Conservation (phyloP, 2,888 invertebrate genomes). For the Melanostoma scalare region DNA sequence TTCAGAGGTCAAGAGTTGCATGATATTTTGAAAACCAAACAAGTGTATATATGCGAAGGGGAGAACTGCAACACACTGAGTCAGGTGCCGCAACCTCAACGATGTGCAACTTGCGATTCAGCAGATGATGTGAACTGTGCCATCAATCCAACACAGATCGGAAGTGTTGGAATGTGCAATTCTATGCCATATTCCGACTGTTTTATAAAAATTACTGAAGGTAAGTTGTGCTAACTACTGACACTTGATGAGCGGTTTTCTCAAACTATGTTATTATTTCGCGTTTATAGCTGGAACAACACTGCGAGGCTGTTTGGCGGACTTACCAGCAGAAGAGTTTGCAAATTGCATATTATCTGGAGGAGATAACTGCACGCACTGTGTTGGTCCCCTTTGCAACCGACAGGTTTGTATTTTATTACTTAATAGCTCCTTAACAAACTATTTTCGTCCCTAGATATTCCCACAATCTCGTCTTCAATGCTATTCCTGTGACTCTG, state of each 20-base stretch:
- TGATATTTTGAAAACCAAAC: constrained; percentile 77
- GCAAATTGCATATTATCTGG: constrained; percentile 76
- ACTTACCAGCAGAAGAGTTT: constrained; percentile 75
- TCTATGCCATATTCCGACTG: constrained; percentile 77
- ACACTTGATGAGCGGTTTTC: neutral
- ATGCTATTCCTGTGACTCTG: constrained; percentile 77
- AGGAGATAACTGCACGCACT: constrained; percentile 76
- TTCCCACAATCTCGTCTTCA: constrained; percentile 78
- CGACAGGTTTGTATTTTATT: constrained; percentile 74
- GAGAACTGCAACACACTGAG: constrained; percentile 76
- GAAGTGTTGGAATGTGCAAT: constrained; percentile 74
- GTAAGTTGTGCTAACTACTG: constrained; percentile 62
- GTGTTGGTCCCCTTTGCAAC: constrained; percentile 77
- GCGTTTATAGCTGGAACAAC: constrained; percentile 77
- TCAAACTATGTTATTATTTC: neutral
- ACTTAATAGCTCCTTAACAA: neutral
- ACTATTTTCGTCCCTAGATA: constrained; percentile 72
- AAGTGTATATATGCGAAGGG: constrained; percentile 77
- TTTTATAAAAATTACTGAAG: constrained; percentile 73
- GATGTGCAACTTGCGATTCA: constrained; percentile 78
- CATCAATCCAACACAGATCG: constrained; percentile 74
- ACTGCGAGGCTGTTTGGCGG: constrained; percentile 77
- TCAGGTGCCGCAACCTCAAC: constrained; percentile 65
- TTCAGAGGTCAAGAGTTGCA: constrained; percentile 77
- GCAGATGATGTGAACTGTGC: constrained; percentile 76